phyloP scores from a whole-genome alignment of 1,140 invertebrate species.

The Sitophilus oryzae region DNA sequence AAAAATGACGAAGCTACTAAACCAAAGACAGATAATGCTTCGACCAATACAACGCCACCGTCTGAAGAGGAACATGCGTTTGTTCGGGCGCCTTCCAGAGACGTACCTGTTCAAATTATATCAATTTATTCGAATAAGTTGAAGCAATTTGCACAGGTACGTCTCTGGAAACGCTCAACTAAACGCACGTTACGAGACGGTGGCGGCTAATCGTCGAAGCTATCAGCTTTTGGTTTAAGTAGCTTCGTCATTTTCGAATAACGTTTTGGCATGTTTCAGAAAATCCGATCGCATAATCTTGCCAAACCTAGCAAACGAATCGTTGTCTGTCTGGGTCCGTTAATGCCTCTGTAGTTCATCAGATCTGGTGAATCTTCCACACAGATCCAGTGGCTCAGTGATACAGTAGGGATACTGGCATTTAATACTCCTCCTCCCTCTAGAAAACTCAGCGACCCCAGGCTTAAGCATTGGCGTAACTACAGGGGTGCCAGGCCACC shows the following conservation, averaged over 20 bases:
- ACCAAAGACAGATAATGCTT: too few relatives aligned
- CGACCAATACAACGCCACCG: neutral
- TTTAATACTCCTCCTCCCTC: constrained; percentile 39
- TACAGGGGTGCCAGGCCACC: too few relatives aligned
- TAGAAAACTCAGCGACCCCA: constrained; percentile 31
- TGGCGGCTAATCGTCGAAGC: neutral
- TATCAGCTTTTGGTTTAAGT: constrained; percentile 4
- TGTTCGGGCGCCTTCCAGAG: neutral
- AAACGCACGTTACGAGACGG: neutral
- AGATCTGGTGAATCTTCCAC: constrained; percentile 81
- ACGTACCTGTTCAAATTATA: neutral
- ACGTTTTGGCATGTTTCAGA: constrained; percentile 78
- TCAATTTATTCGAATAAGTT: neutral
- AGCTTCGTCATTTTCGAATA: constrained; percentile 41
- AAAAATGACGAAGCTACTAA: constrained; percentile 18
- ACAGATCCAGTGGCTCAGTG: constrained; percentile 71
- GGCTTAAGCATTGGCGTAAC: constrained; percentile 22
- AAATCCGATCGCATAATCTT: constrained; percentile 80
- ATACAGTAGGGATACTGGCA: constrained; percentile 69
- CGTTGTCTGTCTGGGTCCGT: constrained; percentile 76
- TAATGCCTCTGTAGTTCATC: constrained; percentile 81
- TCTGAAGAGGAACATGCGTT: neutral
- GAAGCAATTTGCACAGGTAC: neutral
- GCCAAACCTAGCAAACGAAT: constrained; percentile 69
- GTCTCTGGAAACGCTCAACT: neutral